These are phyloP conservation scores for Cyaniris semiargus DNA, from an alignment of 2,888 invertebrate genomes.

Conservation along the genomic window DNA sequence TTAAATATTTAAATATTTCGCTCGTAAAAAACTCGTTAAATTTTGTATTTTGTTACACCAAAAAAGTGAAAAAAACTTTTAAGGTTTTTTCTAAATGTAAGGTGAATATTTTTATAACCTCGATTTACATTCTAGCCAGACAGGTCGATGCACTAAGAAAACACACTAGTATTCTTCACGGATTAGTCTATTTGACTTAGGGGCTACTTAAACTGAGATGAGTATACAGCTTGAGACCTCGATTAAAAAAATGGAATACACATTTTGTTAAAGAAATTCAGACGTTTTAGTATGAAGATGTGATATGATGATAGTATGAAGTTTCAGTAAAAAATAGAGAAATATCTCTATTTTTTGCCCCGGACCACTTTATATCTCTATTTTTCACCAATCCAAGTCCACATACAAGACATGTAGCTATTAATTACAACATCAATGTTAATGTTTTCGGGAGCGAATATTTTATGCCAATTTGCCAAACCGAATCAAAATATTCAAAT, in stretches of 20 bases:
- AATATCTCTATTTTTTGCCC: too few species aligned
- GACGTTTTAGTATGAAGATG: too few species aligned
- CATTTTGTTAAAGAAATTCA: neutral
- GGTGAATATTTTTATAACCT: neutral
- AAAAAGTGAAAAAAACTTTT: neutral
- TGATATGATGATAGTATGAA: too few species aligned
- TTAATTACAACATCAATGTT: too few species aligned
- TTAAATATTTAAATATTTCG: neutral
- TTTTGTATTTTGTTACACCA: neutral
- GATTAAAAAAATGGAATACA: neutral
- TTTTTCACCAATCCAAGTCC: too few species aligned
- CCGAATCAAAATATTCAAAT: slow-evolving; percentile 16
- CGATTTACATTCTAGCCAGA: slow-evolving; percentile 1
- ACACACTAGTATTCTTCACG: neutral
- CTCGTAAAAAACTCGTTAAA: neutral
- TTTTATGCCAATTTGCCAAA: neutral
- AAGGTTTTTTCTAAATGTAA: neutral
- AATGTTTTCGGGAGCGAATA: neutral
- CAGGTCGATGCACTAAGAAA: slow-evolving; percentile 20
- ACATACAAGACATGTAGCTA: too few species aligned
- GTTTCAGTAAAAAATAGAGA: too few species aligned
- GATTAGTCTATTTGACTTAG: slow-evolving; percentile 3
- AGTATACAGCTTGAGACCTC: neutral
- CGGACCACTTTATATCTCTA: too few species aligned
- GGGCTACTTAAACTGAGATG: slow-evolving; percentile 7